Evolutionary conservation across 2,113 vertebrate genomes (phyloP), one percentile per base, ranked within the genome.

Genomic region (Tupaia chinensis): DNA sequence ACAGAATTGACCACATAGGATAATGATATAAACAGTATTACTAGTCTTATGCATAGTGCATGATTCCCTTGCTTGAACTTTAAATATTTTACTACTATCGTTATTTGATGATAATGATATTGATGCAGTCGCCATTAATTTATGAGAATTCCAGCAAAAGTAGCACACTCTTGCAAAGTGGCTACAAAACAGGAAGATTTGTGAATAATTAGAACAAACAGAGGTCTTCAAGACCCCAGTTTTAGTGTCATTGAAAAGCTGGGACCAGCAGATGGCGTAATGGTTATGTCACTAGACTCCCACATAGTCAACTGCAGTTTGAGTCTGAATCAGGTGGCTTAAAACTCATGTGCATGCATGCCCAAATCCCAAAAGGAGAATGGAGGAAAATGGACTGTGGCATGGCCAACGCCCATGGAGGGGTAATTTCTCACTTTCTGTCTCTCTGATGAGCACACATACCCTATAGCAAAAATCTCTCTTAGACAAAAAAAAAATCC

Each of bases 61-160:
- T 81, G 60, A 87, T 68, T 88, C 16, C 1, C 9, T 77, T 76
- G 34, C 19, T 83, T 93, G 76, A 91, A 79, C 5, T 87, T 44
- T 68, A 85, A 93, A 16, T 44, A 56, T 10, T 25, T 76, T 34
- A 54, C 79, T 83, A 34, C 79, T 83, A 17, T 70, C 86, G 1
- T 79, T n/a, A 22, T 76, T 84, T 93, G 79, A 87, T 56, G 34
- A 15, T 2, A 5, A 70, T 34, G 27, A 70, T 56, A 10, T 65
- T 12, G 10, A 44, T 74, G 11, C 53, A 56, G 34, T 68, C 22
- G 69, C 27, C 8, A 56, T 44, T 60, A 70, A 78, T 7, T 77
- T 7, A 23, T 58, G n/a, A 80, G 19, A 76, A 73, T 20, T 85
- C 53, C 65, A 69, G 3, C 53, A 25, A 0, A 17, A n/a, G 4